Base-by-base conservation (phyloP, 2,888 invertebrate species). In the Stenolophus ochropezus region DNA sequence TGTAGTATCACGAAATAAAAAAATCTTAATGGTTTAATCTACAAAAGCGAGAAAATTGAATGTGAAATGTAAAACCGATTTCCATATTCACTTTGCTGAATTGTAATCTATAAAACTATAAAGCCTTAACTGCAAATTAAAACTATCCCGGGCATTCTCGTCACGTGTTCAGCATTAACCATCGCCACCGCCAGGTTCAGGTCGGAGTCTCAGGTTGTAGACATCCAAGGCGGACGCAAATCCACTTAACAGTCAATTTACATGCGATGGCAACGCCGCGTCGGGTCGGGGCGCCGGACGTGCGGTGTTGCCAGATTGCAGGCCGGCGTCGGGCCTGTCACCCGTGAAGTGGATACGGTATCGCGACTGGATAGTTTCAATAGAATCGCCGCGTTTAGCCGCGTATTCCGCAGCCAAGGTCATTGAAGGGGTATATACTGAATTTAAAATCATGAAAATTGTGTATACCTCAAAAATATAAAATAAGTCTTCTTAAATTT, bases 211-310 rank as follows among this genome's bases (percentile, higher is more conserved):
- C 65, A 69, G 65, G 65, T 69, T 16, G 16, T 16, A 69, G 18
- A 69, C 65, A 16, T 33, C 65, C 20, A 27, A 14, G 18, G 23
- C 16, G 77, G 61, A 77, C 61, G 56, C 61, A 77, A 77, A 78
- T 78, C 61, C 61, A 78, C 65, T 78, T 78, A 78, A 78, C 78
- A 61, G 49, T 78, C 78, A 47, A 78, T 78, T 78, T 78, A 49
- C 78, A 78, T 78, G 58, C 78, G 61, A 23, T 65, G 33, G 65
- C 33, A 27, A 16, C 23, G 61, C 18, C 25, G 49, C 14, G 4
- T 21, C 47, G 25, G 25, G 20, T 25, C 42, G 25, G 78, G 61
- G 21, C 8, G 20, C 56, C 56, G 56, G 56, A 56, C 58, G 77
- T 58, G 77, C 56, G 21, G 18, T 56, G 21, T 47, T 20, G 61